Evolutionary conservation across 2,113 vertebrate genomes (phyloP).

Genomic region (Egretta garzetta): DNA sequence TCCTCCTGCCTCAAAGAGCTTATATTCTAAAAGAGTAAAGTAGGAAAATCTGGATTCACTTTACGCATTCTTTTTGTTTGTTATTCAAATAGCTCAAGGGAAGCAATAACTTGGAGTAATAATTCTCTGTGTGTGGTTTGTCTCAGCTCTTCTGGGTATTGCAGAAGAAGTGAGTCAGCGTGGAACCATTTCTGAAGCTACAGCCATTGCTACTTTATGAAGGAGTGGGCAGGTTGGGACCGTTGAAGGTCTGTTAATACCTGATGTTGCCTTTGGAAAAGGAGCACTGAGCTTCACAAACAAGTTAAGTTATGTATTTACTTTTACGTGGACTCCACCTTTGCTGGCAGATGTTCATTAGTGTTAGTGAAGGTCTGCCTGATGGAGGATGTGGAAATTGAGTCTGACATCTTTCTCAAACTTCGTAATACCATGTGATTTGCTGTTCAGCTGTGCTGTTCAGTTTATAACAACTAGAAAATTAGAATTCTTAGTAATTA

Average conservation of each 20-base stretch:
- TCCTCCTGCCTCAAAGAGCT: not conserved
- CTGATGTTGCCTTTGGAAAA: conserved; percentile 2
- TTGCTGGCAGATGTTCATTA: not conserved
- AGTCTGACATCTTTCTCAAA: not conserved
- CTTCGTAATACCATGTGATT: not conserved
- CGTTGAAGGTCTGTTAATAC: not conserved
- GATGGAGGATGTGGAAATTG: not conserved
- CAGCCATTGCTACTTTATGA: not conserved
- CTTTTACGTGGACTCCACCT: not conserved
- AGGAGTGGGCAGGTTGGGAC: conserved; percentile 24
- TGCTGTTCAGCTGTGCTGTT: not conserved
- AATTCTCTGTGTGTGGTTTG: conserved; percentile 63
- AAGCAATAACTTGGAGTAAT: conserved; percentile 49
- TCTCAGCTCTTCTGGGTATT: conserved; percentile 34
- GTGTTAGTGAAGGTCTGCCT: not conserved
- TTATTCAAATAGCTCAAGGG: conserved; percentile 48
- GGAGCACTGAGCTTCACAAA: not conserved
- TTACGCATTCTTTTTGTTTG: conserved; percentile 48
- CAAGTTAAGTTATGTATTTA: not conserved
- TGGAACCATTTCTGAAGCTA: conserved; percentile 29
- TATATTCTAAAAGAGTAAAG: not conserved
- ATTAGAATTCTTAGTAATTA: not conserved
- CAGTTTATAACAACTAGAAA: not conserved
- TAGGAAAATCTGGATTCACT: conserved; percentile 56
- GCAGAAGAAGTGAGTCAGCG: conserved; percentile 51